Conservation (phyloP, 2,113 vertebrate genomes). For the Pseudopodoces humilis region DNA sequence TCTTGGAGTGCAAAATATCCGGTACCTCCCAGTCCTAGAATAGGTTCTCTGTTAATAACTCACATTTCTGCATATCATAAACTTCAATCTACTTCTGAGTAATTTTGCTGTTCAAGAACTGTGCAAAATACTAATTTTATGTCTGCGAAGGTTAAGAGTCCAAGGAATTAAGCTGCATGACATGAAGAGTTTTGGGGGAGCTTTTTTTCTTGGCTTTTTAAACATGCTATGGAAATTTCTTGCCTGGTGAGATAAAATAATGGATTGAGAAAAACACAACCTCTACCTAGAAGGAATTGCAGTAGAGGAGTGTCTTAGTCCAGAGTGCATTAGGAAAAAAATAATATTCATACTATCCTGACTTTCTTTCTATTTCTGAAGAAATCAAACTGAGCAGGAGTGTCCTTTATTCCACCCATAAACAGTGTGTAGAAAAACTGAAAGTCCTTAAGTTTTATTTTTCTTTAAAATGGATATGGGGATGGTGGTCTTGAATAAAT, state of each 20-base stretch:
- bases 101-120: background rate
- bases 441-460: background rate
- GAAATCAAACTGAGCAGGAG: background rate
- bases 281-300: background rate
- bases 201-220: background rate
- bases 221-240: background rate
- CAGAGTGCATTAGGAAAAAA: background rate
- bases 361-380: background rate
- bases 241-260: background rate
- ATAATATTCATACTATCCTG: background rate
- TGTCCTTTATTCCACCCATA: background rate
- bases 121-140: background rate
- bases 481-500: background rate
- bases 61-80: background rate
- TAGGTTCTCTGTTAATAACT: background rate
- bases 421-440: background rate
- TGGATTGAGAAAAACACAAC: background rate
- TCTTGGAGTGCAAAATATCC: slow-evolving; percentile 31
- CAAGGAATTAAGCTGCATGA: background rate
- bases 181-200: background rate
- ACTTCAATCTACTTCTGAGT: background rate
- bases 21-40: background rate
- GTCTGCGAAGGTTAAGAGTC: background rate
- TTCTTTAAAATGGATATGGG: background rate
- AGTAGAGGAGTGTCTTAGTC: background rate